These are phyloP conservation scores for Aphelenchoides avenae DNA, from an alignment of 1,140 invertebrate genomes.

Conservation along the genomic window DNA sequence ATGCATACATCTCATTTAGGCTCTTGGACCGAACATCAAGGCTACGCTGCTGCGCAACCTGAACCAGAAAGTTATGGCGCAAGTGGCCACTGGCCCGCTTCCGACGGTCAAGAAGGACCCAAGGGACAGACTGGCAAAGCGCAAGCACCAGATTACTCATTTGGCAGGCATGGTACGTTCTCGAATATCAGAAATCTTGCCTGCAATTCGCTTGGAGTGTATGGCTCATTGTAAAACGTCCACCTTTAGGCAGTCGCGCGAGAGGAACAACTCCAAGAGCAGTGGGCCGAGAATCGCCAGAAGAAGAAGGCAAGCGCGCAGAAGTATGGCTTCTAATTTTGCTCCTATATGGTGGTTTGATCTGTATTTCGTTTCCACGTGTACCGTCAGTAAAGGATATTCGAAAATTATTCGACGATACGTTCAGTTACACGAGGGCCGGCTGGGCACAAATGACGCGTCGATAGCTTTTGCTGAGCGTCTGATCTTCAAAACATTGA, in stretches of 20 bases:
- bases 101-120: constrained; percentile 37
- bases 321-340: constrained; percentile 51
- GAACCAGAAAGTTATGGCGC: constrained; percentile 33
- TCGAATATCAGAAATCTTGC: background rate
- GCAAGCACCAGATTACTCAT: constrained; percentile 52
- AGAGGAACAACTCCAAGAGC: constrained; percentile 45
- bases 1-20: too few relatives aligned
- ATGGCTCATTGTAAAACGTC: too few relatives aligned
- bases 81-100: constrained; percentile 24
- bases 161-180: constrained; percentile 33
- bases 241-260: constrained; percentile 44
- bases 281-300: constrained; percentile 47
- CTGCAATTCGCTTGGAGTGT: constrained; percentile 5
- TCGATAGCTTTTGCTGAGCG: too few relatives aligned
- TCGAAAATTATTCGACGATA: too few relatives aligned
- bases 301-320: constrained; percentile 42
- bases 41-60: constrained; percentile 45
- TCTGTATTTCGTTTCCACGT: too few relatives aligned
- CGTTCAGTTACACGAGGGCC: too few relatives aligned
- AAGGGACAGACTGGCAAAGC: constrained; percentile 38
- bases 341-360: too few relatives aligned
- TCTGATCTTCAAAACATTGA: too few relatives aligned
- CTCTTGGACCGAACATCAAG: constrained; percentile 45
- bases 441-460: too few relatives aligned
- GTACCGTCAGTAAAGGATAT: too few relatives aligned